Evolutionary conservation across 2,113 vertebrate species (phyloP).

Genomic region (Strix uralensis): DNA sequence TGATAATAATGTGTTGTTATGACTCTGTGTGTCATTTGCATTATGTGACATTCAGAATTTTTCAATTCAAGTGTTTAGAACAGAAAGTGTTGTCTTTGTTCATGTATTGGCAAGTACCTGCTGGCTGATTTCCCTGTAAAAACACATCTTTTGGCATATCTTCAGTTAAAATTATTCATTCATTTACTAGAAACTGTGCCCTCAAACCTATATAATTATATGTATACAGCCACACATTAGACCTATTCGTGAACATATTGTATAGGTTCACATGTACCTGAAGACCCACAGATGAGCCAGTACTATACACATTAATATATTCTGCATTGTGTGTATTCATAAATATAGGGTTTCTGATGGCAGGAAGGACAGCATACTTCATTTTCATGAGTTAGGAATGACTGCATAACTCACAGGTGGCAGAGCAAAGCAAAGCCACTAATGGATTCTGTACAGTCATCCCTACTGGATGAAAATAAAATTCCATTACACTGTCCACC

Average conservation of each 20-base stretch:
- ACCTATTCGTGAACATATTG: background rate
- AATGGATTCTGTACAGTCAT: constrained; percentile 59
- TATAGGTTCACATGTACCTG: background rate
- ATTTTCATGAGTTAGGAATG: constrained; percentile 69
- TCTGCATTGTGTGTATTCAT: constrained; percentile 38
- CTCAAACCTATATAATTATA: background rate
- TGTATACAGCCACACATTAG: background rate
- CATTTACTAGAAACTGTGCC: background rate
- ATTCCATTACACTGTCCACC: constrained; percentile 50
- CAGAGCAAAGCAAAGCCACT: constrained; percentile 46
- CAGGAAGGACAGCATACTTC: constrained; percentile 39
- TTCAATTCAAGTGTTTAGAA: constrained; percentile 29
- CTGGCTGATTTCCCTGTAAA: constrained; percentile 7
- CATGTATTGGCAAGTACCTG: constrained; percentile 15
- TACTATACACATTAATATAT: background rate
- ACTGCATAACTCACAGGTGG: constrained; percentile 62
- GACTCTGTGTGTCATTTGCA: constrained; percentile 42
- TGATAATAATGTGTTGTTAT: constrained; percentile 52
- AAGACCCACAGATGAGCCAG: background rate
- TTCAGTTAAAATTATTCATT: constrained; percentile 31
- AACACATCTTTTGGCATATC: background rate
- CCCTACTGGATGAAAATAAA: constrained; percentile 58
- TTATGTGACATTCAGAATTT: constrained; percentile 5
- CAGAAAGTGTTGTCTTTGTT: constrained; percentile 50
- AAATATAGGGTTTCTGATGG: constrained; percentile 49